Evolutionary conservation across 2,888 invertebrate genomes (phyloP).

Genomic region (Gari tellinella): DNA sequence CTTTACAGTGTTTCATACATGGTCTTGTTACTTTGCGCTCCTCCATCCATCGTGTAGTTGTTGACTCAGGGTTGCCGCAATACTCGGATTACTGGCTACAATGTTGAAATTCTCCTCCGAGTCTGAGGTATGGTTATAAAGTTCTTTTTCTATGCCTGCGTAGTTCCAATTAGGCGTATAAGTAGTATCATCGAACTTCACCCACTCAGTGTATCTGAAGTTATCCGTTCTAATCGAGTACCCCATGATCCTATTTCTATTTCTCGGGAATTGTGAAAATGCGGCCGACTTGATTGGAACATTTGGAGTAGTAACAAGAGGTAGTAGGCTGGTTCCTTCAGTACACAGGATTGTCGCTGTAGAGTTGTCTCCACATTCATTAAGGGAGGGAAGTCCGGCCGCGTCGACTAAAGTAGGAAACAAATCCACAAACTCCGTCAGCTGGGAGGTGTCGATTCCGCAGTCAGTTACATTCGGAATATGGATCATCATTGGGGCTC

Average conservation of each 20-base stretch:
- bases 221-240: constrained; percentile 61
- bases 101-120: constrained; percentile 57
- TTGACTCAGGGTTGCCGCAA: too few relatives aligned
- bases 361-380: constrained; percentile 60
- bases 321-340: constrained; percentile 68
- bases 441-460: constrained; percentile 57
- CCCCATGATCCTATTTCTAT: constrained; percentile 36
- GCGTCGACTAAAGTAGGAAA: constrained; percentile 73
- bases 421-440: constrained; percentile 72
- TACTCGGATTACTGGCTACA: too few relatives aligned
- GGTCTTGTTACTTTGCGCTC: too few relatives aligned
- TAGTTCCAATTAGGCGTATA: constrained; percentile 49
- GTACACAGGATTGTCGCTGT: constrained; percentile 50
- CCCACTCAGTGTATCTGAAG: constrained; percentile 68
- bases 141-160: constrained; percentile 31
- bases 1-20: too few relatives aligned
- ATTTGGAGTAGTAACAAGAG: constrained; percentile 49
- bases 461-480: constrained; percentile 70
- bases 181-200: constrained; percentile 32
- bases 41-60: too few relatives aligned
- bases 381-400: constrained; percentile 55
- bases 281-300: constrained; percentile 44
- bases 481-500: constrained; percentile 72
- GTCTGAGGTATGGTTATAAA: constrained; percentile 56
- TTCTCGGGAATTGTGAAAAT: constrained; percentile 63